Conservation (phyloP, 2,797 vertebrate species). For the Enteromius anoplus region DNA sequence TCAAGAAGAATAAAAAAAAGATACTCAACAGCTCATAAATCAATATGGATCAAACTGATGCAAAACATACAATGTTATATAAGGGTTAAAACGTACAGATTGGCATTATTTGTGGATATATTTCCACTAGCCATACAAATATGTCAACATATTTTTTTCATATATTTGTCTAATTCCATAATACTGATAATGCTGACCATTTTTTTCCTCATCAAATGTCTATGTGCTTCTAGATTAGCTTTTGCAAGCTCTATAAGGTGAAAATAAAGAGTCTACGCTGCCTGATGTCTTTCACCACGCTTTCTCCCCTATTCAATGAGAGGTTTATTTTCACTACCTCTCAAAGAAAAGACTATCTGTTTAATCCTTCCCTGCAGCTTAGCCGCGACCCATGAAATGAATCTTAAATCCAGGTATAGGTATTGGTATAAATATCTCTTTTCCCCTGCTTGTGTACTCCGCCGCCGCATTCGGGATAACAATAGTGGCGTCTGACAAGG, state of each 20-base stretch:
- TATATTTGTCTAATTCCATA: neutral
- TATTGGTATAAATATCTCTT: slow-evolving; percentile 69
- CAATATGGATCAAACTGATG: neutral
- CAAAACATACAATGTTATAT: neutral
- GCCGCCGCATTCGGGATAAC: slow-evolving; percentile 70
- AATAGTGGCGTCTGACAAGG: slow-evolving; percentile 77
- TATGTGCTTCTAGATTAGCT: slow-evolving; percentile 17
- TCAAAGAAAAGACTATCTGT: slow-evolving; percentile 74
- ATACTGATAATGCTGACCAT: neutral
- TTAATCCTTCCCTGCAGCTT: slow-evolving; percentile 78
- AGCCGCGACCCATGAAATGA: slow-evolving; percentile 71
- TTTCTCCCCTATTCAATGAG: slow-evolving; percentile 47
- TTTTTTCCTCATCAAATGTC: neutral
- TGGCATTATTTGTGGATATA: neutral
- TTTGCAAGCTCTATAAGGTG: slow-evolving; percentile 16
- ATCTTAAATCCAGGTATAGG: slow-evolving; percentile 66
- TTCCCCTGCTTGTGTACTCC: slow-evolving; percentile 61
- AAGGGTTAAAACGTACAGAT: neutral
- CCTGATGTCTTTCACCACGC: slow-evolving; percentile 24
- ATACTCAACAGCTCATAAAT: neutral
- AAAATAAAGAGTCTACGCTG: slow-evolving; percentile 23
- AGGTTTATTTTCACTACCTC: slow-evolving; percentile 69
- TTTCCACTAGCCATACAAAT: neutral
- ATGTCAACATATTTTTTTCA: neutral
- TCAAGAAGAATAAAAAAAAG: neutral